phyloP scores from a whole-genome alignment of 2,888 invertebrate genomes.

The Drosophila limbata region DNA sequence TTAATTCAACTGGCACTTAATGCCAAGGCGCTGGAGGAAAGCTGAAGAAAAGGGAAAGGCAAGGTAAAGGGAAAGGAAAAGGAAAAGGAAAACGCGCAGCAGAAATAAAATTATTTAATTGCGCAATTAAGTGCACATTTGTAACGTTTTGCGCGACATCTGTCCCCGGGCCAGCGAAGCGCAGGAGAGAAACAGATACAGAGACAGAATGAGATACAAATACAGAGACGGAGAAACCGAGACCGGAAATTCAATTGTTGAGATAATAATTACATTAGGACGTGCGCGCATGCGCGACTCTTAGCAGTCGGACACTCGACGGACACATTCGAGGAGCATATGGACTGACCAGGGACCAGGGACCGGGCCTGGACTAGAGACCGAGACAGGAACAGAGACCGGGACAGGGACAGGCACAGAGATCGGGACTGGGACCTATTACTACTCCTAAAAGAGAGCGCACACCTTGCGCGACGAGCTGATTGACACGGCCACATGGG shows the following conservation, averaged over 20 bases:
- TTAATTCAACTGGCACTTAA: slow-evolving; percentile 55
- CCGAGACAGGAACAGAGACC: background rate
- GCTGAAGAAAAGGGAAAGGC: slow-evolving; percentile 21
- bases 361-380: slow-evolving; percentile 10
- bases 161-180: slow-evolving; percentile 57
- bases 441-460: slow-evolving; percentile 44
- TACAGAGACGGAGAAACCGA: slow-evolving; percentile 50
- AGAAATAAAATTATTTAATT: slow-evolving; percentile 83
- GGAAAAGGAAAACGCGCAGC: slow-evolving; percentile 52
- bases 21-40: slow-evolving; percentile 9
- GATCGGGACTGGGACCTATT: slow-evolving; percentile 6
- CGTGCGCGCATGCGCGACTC: slow-evolving; percentile 79
- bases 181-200: slow-evolving; percentile 33
- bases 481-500: slow-evolving; percentile 81
- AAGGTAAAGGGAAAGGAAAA: slow-evolving; percentile 29
- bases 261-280: slow-evolving; percentile 83
- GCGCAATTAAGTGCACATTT: slow-evolving; percentile 84
- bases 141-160: slow-evolving; percentile 83
- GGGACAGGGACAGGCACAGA: background rate
- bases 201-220: slow-evolving; percentile 23
- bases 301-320: slow-evolving; percentile 8
- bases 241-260: slow-evolving; percentile 84
- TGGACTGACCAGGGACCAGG: slow-evolving; percentile 35
- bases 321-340: slow-evolving; percentile 46
- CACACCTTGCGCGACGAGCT: slow-evolving; percentile 81